Conservation (phyloP, 1,140 invertebrate species). For the Drosophila prosaltans region DNA sequence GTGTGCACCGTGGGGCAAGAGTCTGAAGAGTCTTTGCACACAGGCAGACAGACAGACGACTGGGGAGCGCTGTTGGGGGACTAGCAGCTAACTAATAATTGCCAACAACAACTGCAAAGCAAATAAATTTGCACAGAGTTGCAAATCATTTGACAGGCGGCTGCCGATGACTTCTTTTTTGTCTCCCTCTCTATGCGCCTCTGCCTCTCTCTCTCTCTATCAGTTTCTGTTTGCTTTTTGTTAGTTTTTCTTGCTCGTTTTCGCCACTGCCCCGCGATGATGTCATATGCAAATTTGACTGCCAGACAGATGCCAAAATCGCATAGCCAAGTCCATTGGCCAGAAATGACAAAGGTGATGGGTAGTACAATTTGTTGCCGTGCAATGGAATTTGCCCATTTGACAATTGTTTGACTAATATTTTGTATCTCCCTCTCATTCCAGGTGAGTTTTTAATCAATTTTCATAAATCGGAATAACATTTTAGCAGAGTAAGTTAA, state of each 20-base stretch:
- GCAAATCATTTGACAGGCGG: slow-evolving; percentile 74
- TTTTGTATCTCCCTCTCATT: slow-evolving; percentile 18
- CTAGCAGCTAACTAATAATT: slow-evolving; percentile 66
- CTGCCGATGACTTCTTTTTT: slow-evolving; percentile 44
- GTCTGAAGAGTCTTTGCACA: slow-evolving; percentile 27
- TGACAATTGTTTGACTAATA: slow-evolving; percentile 52
- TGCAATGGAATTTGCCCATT: slow-evolving; percentile 41
- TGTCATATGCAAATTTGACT: slow-evolving; percentile 71
- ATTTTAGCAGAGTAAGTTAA: not conserved
- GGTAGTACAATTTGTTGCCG: slow-evolving; percentile 37
- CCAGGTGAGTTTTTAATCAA: not conserved
- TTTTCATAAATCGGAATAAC: not conserved
- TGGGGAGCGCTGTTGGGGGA: slow-evolving; percentile 14
- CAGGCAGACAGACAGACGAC: slow-evolving; percentile 25
- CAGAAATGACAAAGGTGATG: slow-evolving; percentile 61
- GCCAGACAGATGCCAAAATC: slow-evolving; percentile 46
- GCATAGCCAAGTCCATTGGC: slow-evolving; percentile 37
- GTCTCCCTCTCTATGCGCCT: slow-evolving; percentile 34
- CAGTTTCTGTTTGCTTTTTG: slow-evolving; percentile 45
- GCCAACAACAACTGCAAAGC: slow-evolving; percentile 44
- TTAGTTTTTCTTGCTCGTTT: slow-evolving; percentile 20
- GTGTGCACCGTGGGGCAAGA: slow-evolving; percentile 56
- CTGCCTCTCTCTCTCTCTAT: slow-evolving; percentile 54
- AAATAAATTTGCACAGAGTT: slow-evolving; percentile 77
- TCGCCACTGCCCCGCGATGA: slow-evolving; percentile 36